Evolutionary conservation across 2,888 invertebrate genomes (phyloP).

Genomic region (Platycheirus albimanus): DNA sequence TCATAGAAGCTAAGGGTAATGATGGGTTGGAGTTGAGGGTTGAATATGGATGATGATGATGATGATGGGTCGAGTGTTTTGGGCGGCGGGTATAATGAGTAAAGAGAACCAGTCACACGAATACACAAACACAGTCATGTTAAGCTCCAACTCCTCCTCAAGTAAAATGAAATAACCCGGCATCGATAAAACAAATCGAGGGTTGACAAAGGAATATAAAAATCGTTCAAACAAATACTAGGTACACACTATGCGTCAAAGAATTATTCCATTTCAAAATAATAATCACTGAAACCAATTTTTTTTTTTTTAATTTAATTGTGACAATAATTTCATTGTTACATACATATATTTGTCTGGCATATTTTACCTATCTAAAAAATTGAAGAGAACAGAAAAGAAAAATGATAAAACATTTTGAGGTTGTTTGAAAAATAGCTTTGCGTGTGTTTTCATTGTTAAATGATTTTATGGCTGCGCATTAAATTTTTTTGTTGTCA

Average conservation of each 20-base stretch:
- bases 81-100: slow-evolving; percentile 4
- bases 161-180: slow-evolving; percentile 47
- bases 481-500: slow-evolving; percentile 30
- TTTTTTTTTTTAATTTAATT: neutral
- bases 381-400: neutral
- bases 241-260: slow-evolving; percentile 47
- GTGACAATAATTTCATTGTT: slow-evolving; percentile 5
- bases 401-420: neutral
- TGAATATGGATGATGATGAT: slow-evolving; percentile 32
- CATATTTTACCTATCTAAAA: neutral
- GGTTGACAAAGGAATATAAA: slow-evolving; percentile 67
- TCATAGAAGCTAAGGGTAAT: slow-evolving; percentile 13
- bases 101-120: slow-evolving; percentile 53
- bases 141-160: neutral
- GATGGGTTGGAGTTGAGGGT: slow-evolving; percentile 1
- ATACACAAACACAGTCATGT: slow-evolving; percentile 36
- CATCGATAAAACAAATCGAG: slow-evolving; percentile 73
- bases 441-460: slow-evolving; percentile 31
- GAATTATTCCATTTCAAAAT: slow-evolving; percentile 18
- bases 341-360: neutral
- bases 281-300: neutral
- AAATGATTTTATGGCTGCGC: slow-evolving; percentile 37
- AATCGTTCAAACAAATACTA: slow-evolving; percentile 35
- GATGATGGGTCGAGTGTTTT: slow-evolving; percentile 12
- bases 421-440: neutral